phyloP scores from a whole-genome alignment of 2,888 invertebrate genomes.

The Cheilosia variabilis region DNA sequence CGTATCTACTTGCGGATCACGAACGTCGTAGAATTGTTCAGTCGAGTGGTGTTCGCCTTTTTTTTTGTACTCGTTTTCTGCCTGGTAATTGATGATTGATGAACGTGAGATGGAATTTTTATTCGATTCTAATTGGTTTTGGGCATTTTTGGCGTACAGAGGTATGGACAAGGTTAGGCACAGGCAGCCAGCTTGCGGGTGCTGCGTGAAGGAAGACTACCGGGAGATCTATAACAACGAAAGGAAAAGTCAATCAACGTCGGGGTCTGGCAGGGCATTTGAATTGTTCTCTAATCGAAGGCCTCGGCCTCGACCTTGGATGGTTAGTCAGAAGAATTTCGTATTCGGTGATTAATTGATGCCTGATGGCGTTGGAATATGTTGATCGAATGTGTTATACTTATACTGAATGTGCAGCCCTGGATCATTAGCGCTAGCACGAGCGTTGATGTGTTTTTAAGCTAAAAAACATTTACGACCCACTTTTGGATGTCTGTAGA shows the following conservation, averaged over 20 bases:
- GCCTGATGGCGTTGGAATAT: not conserved
- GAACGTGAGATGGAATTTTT: slow-evolving; percentile 58
- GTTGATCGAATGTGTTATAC: too few species aligned
- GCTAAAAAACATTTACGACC: too few species aligned
- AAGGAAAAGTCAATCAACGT: slow-evolving; percentile 42
- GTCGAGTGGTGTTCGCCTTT: not conserved
- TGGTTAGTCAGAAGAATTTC: not conserved
- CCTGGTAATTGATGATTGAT: slow-evolving; percentile 56
- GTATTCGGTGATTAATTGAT: slow-evolving; percentile 1
- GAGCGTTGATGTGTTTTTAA: too few species aligned
- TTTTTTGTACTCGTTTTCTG: slow-evolving; percentile 7
- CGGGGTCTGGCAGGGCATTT: slow-evolving; percentile 13
- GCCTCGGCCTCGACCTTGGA: slow-evolving; percentile 5
- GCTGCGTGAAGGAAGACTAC: slow-evolving; percentile 28
- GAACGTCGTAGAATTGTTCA: not conserved
- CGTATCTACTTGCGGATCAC: slow-evolving; percentile 34
- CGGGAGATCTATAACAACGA: slow-evolving; percentile 8
- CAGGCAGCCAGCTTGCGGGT: slow-evolving; percentile 9
- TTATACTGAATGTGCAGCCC: not conserved
- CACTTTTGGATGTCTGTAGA: too few species aligned
- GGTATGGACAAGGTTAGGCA: not conserved
- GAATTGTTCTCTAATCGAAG: slow-evolving; percentile 6
- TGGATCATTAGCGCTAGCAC: not conserved
- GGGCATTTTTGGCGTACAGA: not conserved
- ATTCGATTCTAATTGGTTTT: slow-evolving; percentile 57